Evolutionary conservation across 2,888 invertebrate species (phyloP), one percentile per base, ranked within the genome.

Genomic region (Ichneumon xanthorius): DNA sequence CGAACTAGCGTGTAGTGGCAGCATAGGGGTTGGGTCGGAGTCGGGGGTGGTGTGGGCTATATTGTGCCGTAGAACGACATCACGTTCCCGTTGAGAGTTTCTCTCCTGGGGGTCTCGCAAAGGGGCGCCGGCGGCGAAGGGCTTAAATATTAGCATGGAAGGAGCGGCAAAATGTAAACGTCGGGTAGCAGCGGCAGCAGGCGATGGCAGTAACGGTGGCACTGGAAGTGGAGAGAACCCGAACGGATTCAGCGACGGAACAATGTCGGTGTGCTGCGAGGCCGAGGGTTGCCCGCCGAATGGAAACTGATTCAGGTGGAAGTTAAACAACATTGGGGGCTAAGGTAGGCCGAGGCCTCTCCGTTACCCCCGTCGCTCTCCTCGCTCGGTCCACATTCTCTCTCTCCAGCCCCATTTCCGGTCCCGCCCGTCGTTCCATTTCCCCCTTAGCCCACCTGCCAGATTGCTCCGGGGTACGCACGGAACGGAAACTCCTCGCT

Each of bases 241-340:
- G 86, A 88, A 86, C 87, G 88, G 88, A 90, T 90, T 88, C 89
- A 75, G 85, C 88, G 53, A 26, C 55, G 88, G 90, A 90, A 90
- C 89, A 91, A 90, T 89, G 90, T 79, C 45, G 67, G 58, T 53
- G 65, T 82, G 87, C 71, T 50, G 79, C 85, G 26, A n/a, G 88
- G 83, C 73, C 81, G 83, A 80, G 85, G 53, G 65, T 67, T 50
- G 71, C 70, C 78, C 67, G 53, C 55, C 88, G 84, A 89, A 88
- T 87, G 90, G 83, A 88, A 90, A 91, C 91, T 92, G 92, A 92
- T 93, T 93, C 92, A 91, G 89, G 89, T 89, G 89, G 90, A 92
- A 92, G 92, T 92, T 90, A 92, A 93, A 92, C 92, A 92, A 88
- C 89, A 91, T 90, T 89, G 88, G 87, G 61, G 61, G 86, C 71